Evolutionary conservation across 2,797 vertebrate genomes (phyloP), one percentile per base, ranked within the genome.

Genomic region (Onychomys arenicola): DNA sequence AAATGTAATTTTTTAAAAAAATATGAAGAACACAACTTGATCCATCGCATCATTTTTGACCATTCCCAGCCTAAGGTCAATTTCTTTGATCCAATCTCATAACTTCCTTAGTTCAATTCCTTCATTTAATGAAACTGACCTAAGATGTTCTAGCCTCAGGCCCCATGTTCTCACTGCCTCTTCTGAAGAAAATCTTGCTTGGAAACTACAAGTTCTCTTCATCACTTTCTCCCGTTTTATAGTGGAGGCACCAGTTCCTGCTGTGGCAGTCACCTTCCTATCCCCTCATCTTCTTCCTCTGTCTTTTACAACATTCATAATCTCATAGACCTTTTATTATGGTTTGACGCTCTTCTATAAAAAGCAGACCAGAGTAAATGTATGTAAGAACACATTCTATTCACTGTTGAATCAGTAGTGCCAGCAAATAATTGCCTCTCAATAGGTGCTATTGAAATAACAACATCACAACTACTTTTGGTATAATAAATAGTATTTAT

Each of bases 251-350:
- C 14, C 67, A 2, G 21, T 0, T 5, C 27, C 67, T 85, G 3
- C 3, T 32, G 40, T 2, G 9, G 2, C 1, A 1, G 0, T 40
- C 8, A 40, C 2, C 61, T 5, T 73, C 63, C 1, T 37, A 34
- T 40, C 52, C 5, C 4, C 12, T 84, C 43, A 10, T 76, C 32
- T 59, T 11, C n/a, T 71, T 59, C 59, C 29, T 73, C 86, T 23
- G 7, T n/a, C 34, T 52, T 77, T 46, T 43, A 34, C 17, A 3
- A 0, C 49, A 34, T 52, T 93, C 32, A 40, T 75, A 57, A 75
- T 1, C 27, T 71, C 23, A 61, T 78, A 32, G 3, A 43, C 34
- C 46, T 71, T 55, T 37, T 37, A 25, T 29, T 75, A 29, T 76
- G 21, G 17, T 5, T 43, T 29, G 0, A 88, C 1, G 27, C 14